Evolutionary conservation across 2,797 vertebrate species (phyloP).

Genomic region (Hippoglossus hippoglossus): DNA sequence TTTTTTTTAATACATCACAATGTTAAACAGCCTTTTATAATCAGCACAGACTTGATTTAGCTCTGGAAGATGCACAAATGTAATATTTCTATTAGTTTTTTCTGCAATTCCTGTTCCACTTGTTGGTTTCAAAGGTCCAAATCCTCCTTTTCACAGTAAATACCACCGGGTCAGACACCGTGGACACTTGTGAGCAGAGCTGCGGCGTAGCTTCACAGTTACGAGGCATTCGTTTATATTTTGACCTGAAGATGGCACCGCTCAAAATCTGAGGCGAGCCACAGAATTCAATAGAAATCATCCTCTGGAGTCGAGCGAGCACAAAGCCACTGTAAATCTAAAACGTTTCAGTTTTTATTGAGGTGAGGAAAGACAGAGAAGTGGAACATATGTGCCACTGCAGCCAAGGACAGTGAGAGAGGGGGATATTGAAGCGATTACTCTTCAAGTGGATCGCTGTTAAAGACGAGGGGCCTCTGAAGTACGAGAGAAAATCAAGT

Average conservation of each 20-base stretch:
- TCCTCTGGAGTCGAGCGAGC: not conserved
- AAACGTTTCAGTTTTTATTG: constrained; percentile 21
- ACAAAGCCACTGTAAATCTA: constrained; percentile 4
- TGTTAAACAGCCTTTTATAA: constrained; percentile 11
- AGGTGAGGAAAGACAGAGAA: constrained; percentile 6
- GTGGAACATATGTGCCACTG: constrained; percentile 19
- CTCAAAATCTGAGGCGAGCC: not conserved
- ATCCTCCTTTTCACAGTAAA: not conserved
- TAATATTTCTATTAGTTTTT: not conserved
- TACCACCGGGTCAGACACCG: not conserved
- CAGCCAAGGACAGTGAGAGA: not conserved
- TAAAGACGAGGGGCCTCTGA: constrained; percentile 29
- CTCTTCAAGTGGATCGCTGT: constrained; percentile 43
- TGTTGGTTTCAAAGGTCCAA: not conserved
- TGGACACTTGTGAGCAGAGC: not conserved
- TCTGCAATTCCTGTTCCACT: not conserved
- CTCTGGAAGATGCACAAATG: not conserved
- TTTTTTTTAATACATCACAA: constrained; percentile 19
- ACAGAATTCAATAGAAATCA: not conserved
- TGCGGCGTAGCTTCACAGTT: not conserved
- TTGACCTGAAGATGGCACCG: not conserved
- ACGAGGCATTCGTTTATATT: not conserved
- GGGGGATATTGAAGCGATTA: constrained; percentile 39
- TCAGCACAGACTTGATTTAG: constrained; percentile 6
- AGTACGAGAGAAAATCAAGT: constrained; percentile 45